A percentile compares a stretch with the other conserved stretches of the same genome.
Evolutionary conservation across 2,113 vertebrate species (phyloP).

Genomic region (Chlorodrepanis virens): DNA sequence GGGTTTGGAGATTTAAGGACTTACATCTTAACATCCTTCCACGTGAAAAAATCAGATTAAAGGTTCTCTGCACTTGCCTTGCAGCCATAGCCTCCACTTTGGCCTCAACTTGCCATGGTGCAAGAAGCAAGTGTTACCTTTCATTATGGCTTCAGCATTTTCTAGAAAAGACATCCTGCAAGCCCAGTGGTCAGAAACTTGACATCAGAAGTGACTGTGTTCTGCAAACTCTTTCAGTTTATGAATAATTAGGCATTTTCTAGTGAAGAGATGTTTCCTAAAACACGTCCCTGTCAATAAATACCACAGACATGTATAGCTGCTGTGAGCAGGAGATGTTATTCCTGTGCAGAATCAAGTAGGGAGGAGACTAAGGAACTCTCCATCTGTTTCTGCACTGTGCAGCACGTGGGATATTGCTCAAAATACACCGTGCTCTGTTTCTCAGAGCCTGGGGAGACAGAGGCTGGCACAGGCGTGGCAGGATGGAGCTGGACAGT

Average conservation of each 20-base stretch:
- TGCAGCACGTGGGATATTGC: neutral
- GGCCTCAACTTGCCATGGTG: neutral
- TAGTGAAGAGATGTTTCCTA: neutral
- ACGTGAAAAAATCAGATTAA: neutral
- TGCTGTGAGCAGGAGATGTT: conserved; percentile 6
- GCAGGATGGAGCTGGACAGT: conserved; percentile 16
- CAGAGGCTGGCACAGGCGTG: neutral
- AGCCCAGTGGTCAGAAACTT: neutral
- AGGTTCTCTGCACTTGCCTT: neutral
- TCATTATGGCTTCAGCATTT: neutral
- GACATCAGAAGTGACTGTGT: neutral
- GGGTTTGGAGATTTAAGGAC: neutral
- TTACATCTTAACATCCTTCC: neutral
- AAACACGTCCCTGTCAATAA: neutral
- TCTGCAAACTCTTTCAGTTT: neutral
- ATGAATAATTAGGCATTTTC: neutral
- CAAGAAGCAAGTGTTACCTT: neutral
- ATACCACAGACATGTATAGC: conserved; percentile 17
- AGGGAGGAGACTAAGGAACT: conserved; percentile 38
- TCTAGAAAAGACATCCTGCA: neutral
- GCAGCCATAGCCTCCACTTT: neutral
- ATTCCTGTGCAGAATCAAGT: neutral
- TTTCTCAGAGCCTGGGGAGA: neutral
- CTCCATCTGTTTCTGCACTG: conserved; percentile 43
- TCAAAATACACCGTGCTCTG: neutral